These are phyloP conservation scores for Rallus crepitans DNA, from an alignment of 2,797 vertebrate genomes.

Conservation along the genomic window DNA sequence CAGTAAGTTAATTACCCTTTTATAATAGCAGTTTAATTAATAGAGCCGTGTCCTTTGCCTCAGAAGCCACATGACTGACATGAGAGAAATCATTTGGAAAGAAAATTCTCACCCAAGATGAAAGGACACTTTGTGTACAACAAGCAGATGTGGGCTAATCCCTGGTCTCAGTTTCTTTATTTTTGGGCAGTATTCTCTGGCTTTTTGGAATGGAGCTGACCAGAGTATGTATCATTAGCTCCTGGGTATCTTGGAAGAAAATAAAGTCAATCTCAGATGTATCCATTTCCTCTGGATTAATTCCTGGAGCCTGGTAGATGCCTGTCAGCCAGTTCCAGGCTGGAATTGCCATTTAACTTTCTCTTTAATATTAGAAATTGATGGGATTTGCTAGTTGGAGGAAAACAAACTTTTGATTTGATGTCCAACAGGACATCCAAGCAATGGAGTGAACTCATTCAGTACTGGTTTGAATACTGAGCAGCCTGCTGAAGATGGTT, in stretches of 20 bases:
- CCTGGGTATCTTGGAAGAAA: conserved; percentile 45
- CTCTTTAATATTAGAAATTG: conserved; percentile 31
- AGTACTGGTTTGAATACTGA: not conserved
- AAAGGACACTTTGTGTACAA: conserved; percentile 28
- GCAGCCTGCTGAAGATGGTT: not conserved
- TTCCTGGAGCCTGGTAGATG: conserved; percentile 36
- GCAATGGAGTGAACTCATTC: not conserved
- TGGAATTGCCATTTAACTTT: conserved; percentile 37
- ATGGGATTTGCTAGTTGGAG: not conserved
- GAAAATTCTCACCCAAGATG: not conserved
- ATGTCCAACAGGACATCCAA: not conserved
- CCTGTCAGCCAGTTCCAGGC: conserved; percentile 3
- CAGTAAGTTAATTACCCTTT: not conserved
- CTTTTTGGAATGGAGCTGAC: conserved; percentile 7
- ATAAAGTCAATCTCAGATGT: conserved; percentile 35
- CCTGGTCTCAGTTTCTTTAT: conserved; percentile 7
- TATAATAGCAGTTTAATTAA: not conserved
- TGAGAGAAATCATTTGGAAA: not conserved
- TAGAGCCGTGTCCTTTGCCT: not conserved
- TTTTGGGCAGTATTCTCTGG: conserved; percentile 6
- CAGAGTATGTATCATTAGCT: not conserved
- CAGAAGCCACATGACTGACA: not conserved
- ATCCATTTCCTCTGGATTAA: conserved; percentile 55
- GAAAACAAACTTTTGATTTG: conserved; percentile 13
- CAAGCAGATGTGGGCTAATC: conserved; percentile 21